Base-by-base conservation (phyloP, 2,113 vertebrate genomes). In the Ammodytes dubius region DNA sequence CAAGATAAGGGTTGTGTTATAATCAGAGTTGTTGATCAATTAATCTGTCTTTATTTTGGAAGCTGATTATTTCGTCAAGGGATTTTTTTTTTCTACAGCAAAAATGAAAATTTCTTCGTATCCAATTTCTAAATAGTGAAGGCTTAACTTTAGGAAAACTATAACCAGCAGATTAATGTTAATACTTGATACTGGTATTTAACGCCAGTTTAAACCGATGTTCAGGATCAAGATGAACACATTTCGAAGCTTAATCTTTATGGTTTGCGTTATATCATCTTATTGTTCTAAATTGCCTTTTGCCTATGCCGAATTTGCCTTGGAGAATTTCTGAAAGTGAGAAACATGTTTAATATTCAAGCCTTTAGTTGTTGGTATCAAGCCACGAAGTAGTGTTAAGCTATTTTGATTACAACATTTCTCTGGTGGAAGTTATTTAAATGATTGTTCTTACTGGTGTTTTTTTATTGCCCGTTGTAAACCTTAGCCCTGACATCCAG, bases 391-490 rank as follows among this genome's bases (percentile, higher is more conserved):
- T 35, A 1, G 4, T 37, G 43, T 4, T n/a, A 6, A 56, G 19
- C 40, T 14, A 35, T 14, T n/a, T 39, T 12, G 7, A 71, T 61
- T 4, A 58, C 54, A 39, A 50, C 14, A 6, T 46, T 8, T 8
- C 37, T 76, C 9, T 17, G 37, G 8, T 43, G 15, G 54, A 9
- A 7, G 19, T 43, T 49, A 19, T 43, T 69, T 46, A 46, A 37
- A 64, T 56, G 46, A 7, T 1, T 39, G 54, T 63, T 72, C 35
- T 50, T 37, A 17, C 43, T 42, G 12, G 19, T 42, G 17, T 52
- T 53, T 45, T 53, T 45, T 70, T 59, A 71, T 39, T 12, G 35
- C 19, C 9, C 27, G 5, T 43, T 78, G 71, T 3, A 49, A 73
- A 46, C 60, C 53, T 35, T 35, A 39, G 54, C 35, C 12, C 14